A percentile compares a stretch with the other conserved stretches of the same genome.
phyloP scores from a whole-genome alignment of 2,888 invertebrate genomes.

The Hipparchia sbordonii region DNA sequence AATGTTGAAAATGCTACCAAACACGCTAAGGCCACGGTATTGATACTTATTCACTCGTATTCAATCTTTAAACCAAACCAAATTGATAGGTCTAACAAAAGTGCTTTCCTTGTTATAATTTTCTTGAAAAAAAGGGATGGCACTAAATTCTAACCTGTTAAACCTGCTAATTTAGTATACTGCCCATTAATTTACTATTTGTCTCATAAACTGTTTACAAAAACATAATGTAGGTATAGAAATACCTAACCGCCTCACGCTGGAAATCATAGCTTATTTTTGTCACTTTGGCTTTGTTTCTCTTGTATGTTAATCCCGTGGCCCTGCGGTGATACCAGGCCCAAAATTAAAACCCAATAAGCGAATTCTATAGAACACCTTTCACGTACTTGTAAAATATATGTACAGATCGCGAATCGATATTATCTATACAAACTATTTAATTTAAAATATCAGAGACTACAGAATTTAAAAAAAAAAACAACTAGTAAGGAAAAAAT shows the following conservation, averaged over 20 bases:
- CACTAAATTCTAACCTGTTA: too few species aligned
- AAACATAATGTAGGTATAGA: neutral
- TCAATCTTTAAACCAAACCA: too few species aligned
- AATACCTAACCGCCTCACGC: neutral
- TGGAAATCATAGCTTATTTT: neutral
- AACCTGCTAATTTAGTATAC: too few species aligned
- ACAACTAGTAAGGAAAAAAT: slow-evolving; percentile 7
- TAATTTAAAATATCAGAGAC: slow-evolving; percentile 7
- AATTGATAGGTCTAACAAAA: too few species aligned
- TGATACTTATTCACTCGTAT: neutral
- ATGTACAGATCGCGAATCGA: neutral
- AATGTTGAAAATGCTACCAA: neutral
- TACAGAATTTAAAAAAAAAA: neutral
- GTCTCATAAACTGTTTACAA: neutral
- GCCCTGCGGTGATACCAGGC: neutral
- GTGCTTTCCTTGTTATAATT: too few species aligned
- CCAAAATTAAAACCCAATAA: slow-evolving; percentile 11
- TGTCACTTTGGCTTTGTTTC: neutral
- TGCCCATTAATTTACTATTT: too few species aligned
- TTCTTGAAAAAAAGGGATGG: too few species aligned
- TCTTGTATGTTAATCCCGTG: neutral
- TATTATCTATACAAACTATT: neutral
- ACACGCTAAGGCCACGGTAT: neutral
- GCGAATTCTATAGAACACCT: neutral
- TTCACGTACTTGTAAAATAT: neutral